These are phyloP conservation scores for Drosophila picticornis DNA, from an alignment of 2,888 invertebrate species.

Conservation along the genomic window DNA sequence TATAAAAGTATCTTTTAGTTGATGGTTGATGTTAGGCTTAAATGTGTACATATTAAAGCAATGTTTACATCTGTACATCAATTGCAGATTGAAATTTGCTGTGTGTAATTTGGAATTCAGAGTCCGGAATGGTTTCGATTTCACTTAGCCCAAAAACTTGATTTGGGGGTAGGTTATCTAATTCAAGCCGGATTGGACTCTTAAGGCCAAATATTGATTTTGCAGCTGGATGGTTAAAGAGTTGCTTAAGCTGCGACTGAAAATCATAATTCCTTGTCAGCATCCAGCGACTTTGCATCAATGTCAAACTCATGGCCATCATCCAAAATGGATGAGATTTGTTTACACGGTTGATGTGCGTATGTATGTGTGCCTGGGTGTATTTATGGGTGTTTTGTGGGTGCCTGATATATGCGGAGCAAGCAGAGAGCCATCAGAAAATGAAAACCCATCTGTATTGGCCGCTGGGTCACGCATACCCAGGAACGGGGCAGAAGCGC, in stretches of 20 bases:
- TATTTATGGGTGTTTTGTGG: conserved; percentile 13
- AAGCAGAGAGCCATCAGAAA: conserved; percentile 16
- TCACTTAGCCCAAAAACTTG: neutral
- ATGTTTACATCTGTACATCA: too few relatives aligned
- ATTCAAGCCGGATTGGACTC: conserved; percentile 7
- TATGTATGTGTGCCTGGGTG: neutral
- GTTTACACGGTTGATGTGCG: conserved; percentile 40
- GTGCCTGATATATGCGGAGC: conserved; percentile 23
- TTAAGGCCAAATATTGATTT: conserved; percentile 25
- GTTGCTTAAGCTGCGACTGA: conserved; percentile 9
- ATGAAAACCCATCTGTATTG: conserved; percentile 41
- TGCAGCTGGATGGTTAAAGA: conserved; percentile 29
- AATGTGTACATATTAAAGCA: neutral
- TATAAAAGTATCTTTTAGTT: neutral
- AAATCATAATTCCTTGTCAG: conserved; percentile 17
- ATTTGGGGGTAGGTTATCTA: conserved; percentile 22
- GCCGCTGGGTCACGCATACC: conserved; percentile 44
- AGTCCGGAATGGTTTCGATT: conserved; percentile 10
- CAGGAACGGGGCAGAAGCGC: conserved; percentile 6
- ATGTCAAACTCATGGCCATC: conserved; percentile 26
- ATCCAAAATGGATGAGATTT: conserved; percentile 64
- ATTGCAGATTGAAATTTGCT: neutral
- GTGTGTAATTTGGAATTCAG: neutral
- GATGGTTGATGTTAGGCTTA: too few relatives aligned
- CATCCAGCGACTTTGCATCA: conserved; percentile 15